phyloP scores from a whole-genome alignment of 2,888 invertebrate species.

The Bibio marci region DNA sequence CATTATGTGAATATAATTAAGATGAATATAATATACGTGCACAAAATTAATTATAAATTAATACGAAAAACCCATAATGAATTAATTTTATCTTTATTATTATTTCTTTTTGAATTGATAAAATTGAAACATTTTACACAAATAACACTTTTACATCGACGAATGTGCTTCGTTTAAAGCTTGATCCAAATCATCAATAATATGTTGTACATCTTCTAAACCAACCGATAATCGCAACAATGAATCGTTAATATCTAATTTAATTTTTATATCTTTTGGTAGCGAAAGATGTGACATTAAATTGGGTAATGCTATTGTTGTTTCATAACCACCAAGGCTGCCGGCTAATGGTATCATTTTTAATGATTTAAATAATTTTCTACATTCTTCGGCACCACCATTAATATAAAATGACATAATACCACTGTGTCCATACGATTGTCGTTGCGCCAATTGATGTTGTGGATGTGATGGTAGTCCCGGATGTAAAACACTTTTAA shows the following conservation, averaged over 20 bases:
- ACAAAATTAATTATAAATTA: too few relatives aligned
- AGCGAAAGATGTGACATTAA: too few relatives aligned
- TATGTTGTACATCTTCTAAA: constrained; percentile 69
- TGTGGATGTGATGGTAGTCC: constrained; percentile 78
- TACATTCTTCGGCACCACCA: constrained; percentile 54
- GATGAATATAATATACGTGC: too few relatives aligned
- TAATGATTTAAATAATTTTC: constrained; percentile 52
- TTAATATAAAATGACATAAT: constrained; percentile 79
- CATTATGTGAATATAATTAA: too few relatives aligned
- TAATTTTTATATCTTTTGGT: neutral
- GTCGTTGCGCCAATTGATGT: constrained; percentile 56
- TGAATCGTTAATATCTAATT: constrained; percentile 65
- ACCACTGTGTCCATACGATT: constrained; percentile 77
- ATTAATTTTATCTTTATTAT: too few relatives aligned
- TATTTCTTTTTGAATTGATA: too few relatives aligned
- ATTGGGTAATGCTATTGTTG: too few relatives aligned
- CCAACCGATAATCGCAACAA: constrained; percentile 81
- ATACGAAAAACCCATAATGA: too few relatives aligned
- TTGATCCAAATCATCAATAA: constrained; percentile 66
- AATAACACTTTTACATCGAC: too few relatives aligned
- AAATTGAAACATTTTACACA: too few relatives aligned
- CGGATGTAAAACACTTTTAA: constrained; percentile 71
- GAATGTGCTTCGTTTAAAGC: constrained; percentile 41
- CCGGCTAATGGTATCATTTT: constrained; percentile 78
- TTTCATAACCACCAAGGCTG: constrained; percentile 90